These are phyloP conservation scores for Buathra laborator DNA, from an alignment of 2,888 invertebrate species.

Conservation along the genomic window DNA sequence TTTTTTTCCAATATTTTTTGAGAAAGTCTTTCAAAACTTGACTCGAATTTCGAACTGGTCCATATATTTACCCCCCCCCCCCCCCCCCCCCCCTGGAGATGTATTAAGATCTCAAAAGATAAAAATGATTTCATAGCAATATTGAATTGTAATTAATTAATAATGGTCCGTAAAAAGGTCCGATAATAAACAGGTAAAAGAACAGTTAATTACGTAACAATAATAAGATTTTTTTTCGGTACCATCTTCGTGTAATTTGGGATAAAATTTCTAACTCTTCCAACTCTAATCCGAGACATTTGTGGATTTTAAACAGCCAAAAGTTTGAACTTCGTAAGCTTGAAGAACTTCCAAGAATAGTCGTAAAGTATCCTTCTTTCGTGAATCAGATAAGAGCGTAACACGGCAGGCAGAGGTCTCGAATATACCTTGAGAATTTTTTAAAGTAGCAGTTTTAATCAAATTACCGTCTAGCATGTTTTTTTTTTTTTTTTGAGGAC, in stretches of 20 bases:
- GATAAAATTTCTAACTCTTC: background rate
- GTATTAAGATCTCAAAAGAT: too few species aligned
- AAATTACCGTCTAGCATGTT: conserved; percentile 39
- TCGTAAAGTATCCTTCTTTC: conserved; percentile 35
- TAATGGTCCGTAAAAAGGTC: too few species aligned
- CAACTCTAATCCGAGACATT: background rate
- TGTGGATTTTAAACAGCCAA: conserved; percentile 7
- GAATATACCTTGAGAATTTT: conserved; percentile 61
- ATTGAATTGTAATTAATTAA: too few species aligned
- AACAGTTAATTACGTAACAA: too few species aligned
- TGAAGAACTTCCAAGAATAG: conserved; percentile 33
- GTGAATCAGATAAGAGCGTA: conserved; percentile 52
- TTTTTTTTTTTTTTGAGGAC: conserved; percentile 8
- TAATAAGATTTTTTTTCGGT: background rate
- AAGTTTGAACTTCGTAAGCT: conserved; percentile 9
- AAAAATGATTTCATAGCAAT: too few species aligned
- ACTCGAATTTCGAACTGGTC: too few species aligned
- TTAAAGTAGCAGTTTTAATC: conserved; percentile 49
- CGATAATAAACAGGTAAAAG: too few species aligned
- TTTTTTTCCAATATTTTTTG: too few species aligned
- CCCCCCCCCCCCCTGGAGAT: too few species aligned
- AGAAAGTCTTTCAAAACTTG: too few species aligned
- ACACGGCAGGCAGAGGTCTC: conserved; percentile 17
- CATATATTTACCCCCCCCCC: too few species aligned
- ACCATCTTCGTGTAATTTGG: background rate